phyloP scores from a whole-genome alignment of 2,113 vertebrate genomes.

The Gulo gulo region DNA sequence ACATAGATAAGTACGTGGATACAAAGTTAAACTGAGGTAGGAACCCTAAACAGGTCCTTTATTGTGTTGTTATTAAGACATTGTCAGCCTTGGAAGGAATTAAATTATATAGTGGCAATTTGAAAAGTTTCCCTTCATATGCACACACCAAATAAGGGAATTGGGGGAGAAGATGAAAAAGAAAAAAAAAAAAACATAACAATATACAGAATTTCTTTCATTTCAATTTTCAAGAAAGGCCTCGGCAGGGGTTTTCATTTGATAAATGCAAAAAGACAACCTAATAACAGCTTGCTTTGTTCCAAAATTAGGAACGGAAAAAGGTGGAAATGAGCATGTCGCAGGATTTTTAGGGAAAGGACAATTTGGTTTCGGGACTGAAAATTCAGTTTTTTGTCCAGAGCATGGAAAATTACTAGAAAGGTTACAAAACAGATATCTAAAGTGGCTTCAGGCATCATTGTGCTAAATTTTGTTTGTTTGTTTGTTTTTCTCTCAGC shows the following conservation, averaged over 20 bases:
- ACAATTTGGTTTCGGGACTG: conserved; percentile 43
- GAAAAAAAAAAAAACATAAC: neutral
- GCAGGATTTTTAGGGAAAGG: conserved; percentile 37
- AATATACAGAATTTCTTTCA: conserved; percentile 32
- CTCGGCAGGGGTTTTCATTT: neutral
- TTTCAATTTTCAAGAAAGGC: conserved; percentile 8
- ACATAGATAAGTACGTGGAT: neutral
- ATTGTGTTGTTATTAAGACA: conserved; percentile 47
- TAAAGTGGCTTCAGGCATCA: neutral
- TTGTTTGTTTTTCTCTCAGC: neutral
- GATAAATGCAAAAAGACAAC: conserved; percentile 35
- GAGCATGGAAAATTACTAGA: conserved; percentile 39
- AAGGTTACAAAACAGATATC: neutral
- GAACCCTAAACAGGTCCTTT: conserved; percentile 52
- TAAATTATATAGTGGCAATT: conserved; percentile 28
- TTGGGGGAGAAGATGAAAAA: neutral
- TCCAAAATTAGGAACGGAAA: conserved; percentile 54
- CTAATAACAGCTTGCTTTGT: conserved; percentile 37
- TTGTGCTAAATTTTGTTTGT: neutral
- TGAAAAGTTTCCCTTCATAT: conserved; percentile 61
- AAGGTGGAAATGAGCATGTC: conserved; percentile 52
- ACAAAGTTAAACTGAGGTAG: conserved; percentile 36
- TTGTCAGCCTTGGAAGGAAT: conserved; percentile 62
- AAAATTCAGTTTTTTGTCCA: neutral
- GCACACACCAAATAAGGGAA: neutral